Base-by-base conservation (phyloP, 2,888 invertebrate species). In the Sinodicranocentrus sp. region DNA sequence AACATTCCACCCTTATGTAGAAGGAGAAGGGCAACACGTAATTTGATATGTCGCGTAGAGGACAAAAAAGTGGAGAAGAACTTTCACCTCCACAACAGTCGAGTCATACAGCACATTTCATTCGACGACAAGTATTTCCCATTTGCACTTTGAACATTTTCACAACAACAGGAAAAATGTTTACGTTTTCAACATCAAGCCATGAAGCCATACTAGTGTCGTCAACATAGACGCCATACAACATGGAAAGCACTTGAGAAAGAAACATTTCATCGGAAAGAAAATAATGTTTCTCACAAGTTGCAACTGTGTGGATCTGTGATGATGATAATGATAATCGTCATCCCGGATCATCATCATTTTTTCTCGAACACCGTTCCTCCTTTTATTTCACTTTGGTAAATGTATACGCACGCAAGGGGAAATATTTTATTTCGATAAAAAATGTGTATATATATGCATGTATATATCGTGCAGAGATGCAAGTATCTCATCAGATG, bases 51-150 rank as follows among this genome's bases (percentile, higher is more conserved):
- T 21, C 21, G 5, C 57, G 57, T 21, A 8, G 48, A 15, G 48
- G 21, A 57, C 15, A 57, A 57, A 70, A 48, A 28, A 48, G 61
- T 6, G 26, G 43, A 59, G 39, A 57, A 57, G 54, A 10, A 63
- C 75, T 75, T 75, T 75, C 75, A 75, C 75, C 63, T 63, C 48
- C 21, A 23, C 26, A 3, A 6, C 23, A 54, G 21, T 63, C 15
- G 17, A 10, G 17, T 13, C 33, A 17, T 39, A 5, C 13, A 26
- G 8, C 26, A 13, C 25, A 26, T 59, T 5, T 26, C 26, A 28
- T 39, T 92, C 19, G 26, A 21, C 63, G 54, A 48, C 65, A 59
- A 77, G 68, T 39, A 77, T 25, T 48, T 68, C 19, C 68, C 28
- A 59, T 61, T 68, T 48, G 44, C 39, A 54, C 28, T 59, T 68